Evolutionary conservation across 2,888 invertebrate species (phyloP), one percentile per base, ranked within the genome.

Genomic region (Serripes groenlandicus): DNA sequence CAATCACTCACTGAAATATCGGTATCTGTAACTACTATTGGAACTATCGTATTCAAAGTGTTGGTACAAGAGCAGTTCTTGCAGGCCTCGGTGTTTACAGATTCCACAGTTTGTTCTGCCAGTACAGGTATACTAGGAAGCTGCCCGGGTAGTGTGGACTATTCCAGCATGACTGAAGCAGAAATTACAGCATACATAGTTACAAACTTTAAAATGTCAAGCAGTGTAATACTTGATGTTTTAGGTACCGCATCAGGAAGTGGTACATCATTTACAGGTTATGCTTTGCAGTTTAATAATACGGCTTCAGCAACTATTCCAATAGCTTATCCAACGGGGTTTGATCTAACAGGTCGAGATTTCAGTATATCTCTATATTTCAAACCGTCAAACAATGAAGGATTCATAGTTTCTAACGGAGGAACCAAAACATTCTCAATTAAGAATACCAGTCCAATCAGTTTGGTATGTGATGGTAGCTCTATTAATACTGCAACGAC

Each of bases 341-440:
- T 77, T 37, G 60, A 60, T 7, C 28, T 83, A 5, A 78, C 76
- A 28, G 76, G 74, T 34, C 73, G 69, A 5, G 86, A 87, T 49
- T 88, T 90, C 58, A 88, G 90, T 72, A 32, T 91, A 18, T 90
- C 89, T 32, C 58, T 91, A 9, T 88, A 91, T 64, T 88, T 90
- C 73, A 91, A 90, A 60, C 91, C 91, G 26, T 35, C 42, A n/a
- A 66, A 42, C 11, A 70, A 77, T 56, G 88, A 87, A 26, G 91
- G 91, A 3, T 85, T 86, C 21, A 66, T 91, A 11, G 62, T 90
- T 21, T 87, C 90, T 11, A 90, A 88, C 76, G 87, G 89, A 28
- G 88, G 83, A 72, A 79, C 80, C 37, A 74, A 75, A 32, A 90
- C 89, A 18, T 90, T 91, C 64, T 79, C 90, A 11, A 74, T 91